These are phyloP conservation scores for Thalassoma bifasciatum DNA, from an alignment of 2,113 vertebrate genomes.

Conservation along the genomic window DNA sequence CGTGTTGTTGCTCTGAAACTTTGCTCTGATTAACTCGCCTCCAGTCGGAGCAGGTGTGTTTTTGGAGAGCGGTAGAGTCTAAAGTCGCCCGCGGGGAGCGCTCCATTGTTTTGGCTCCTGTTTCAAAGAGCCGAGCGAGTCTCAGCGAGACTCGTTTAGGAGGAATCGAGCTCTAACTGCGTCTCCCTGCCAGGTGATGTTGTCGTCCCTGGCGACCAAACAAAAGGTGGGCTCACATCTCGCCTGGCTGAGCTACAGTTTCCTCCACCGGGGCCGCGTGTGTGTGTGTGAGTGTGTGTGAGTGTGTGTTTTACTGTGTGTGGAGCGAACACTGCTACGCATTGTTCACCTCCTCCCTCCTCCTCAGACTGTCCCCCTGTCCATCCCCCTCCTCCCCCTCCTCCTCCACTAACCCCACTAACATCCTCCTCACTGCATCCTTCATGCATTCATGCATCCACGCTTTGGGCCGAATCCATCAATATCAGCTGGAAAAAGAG, in stretches of 20 bases:
- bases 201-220: slow-evolving; percentile 59
- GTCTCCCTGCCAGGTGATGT: slow-evolving; percentile 62
- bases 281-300: slow-evolving; percentile 40
- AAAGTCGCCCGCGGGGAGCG: slow-evolving; percentile 46
- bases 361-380: slow-evolving; percentile 46
- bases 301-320: slow-evolving; percentile 41
- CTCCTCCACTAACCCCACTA: slow-evolving; percentile 68
- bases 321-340: slow-evolving; percentile 45
- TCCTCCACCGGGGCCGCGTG: slow-evolving; percentile 28
- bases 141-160: slow-evolving; percentile 65
- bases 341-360: slow-evolving; percentile 51
- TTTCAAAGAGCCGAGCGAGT: slow-evolving; percentile 59
- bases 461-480: slow-evolving; percentile 60
- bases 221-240: slow-evolving; percentile 60
- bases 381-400: slow-evolving; percentile 22
- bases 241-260: slow-evolving; percentile 54
- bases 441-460: slow-evolving; percentile 50
- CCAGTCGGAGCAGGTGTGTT: slow-evolving; percentile 63
- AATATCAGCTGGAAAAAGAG: slow-evolving; percentile 36
- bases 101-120: slow-evolving; percentile 59
- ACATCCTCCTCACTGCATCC: slow-evolving; percentile 69
- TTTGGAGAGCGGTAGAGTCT: slow-evolving; percentile 34
- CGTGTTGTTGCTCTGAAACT: slow-evolving; percentile 32
- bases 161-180: slow-evolving; percentile 31
- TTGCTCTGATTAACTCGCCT: slow-evolving; percentile 42